These are phyloP conservation scores for Grallaria varia DNA, from an alignment of 2,113 vertebrate genomes.

Conservation along the genomic window DNA sequence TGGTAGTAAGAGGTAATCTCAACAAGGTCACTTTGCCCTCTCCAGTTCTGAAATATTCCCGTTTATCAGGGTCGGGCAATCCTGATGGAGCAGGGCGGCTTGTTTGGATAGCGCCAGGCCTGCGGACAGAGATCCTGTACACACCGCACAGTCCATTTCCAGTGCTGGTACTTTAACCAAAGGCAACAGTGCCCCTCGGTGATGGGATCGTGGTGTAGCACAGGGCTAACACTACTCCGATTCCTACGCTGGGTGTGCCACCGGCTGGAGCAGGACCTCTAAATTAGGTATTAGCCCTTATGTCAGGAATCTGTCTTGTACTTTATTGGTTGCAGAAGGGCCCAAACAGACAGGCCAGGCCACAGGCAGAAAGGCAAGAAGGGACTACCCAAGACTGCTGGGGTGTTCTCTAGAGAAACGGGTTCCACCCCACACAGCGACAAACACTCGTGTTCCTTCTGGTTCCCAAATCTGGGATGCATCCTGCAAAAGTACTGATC, in stretches of 20 bases:
- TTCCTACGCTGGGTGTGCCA: rapidly evolving
- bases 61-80: neutral
- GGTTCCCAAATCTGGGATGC: neutral
- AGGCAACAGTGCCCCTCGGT: constrained; percentile 38
- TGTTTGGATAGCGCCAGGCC: neutral
- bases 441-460: neutral
- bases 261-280: neutral
- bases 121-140: neutral
- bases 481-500: neutral
- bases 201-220: neutral
- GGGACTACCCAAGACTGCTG: neutral
- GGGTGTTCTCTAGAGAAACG: neutral
- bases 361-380: neutral
- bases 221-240: rapidly evolving
- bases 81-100: neutral
- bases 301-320: rapidly evolving
- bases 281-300: neutral
- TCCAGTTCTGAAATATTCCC: neutral
- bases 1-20: neutral
- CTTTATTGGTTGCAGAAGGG: neutral
- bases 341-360: neutral
- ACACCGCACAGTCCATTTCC: rapidly evolving
- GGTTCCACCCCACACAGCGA: neutral
- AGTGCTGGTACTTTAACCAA: neutral
- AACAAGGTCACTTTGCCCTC: neutral